Evolutionary conservation across 2,888 invertebrate species (phyloP).

Genomic region (Aleiodes testaceus): DNA sequence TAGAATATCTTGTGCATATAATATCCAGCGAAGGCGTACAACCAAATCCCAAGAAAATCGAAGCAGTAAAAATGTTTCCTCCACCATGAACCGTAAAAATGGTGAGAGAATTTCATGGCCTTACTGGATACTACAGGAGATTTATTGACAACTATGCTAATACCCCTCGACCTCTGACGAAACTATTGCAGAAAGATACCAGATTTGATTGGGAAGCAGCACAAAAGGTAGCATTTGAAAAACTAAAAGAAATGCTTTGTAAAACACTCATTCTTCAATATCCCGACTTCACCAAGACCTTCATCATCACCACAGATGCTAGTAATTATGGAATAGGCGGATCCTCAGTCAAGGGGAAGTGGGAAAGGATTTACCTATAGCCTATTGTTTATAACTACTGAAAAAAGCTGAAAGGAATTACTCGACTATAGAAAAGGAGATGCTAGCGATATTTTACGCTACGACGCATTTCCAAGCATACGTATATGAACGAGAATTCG

Average conservation of each 20-base stretch:
- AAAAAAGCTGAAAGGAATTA: constrained; percentile 44
- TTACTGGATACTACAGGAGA: constrained; percentile 19
- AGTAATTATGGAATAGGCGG: constrained; percentile 31
- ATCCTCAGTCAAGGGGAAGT: constrained; percentile 28
- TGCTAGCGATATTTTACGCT: constrained; percentile 29
- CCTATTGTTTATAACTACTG: constrained; percentile 27
- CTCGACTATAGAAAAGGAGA: constrained; percentile 50
- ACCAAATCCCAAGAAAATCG: constrained; percentile 20
- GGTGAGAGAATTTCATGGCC: constrained; percentile 17
- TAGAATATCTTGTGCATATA: constrained; percentile 8
- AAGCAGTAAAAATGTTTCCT: constrained; percentile 14
- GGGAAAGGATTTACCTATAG: neutral
- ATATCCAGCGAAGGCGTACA: neutral
- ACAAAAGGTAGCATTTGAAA: constrained; percentile 12
- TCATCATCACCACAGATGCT: constrained; percentile 36
- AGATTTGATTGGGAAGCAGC: constrained; percentile 16
- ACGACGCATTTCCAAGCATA: constrained; percentile 43
- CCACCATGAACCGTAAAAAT: constrained; percentile 1
- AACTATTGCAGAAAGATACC: constrained; percentile 17
- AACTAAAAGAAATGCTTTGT: constrained; percentile 14
- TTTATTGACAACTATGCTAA: constrained; percentile 45
- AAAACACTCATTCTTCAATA: constrained; percentile 33
- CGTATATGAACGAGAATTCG: constrained; percentile 37
- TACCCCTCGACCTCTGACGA: constrained; percentile 24
- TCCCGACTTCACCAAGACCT: constrained; percentile 22